These are phyloP conservation scores for Geopemphigus sp. DNA, from an alignment of 1,140 invertebrate genomes.

Conservation along the genomic window DNA sequence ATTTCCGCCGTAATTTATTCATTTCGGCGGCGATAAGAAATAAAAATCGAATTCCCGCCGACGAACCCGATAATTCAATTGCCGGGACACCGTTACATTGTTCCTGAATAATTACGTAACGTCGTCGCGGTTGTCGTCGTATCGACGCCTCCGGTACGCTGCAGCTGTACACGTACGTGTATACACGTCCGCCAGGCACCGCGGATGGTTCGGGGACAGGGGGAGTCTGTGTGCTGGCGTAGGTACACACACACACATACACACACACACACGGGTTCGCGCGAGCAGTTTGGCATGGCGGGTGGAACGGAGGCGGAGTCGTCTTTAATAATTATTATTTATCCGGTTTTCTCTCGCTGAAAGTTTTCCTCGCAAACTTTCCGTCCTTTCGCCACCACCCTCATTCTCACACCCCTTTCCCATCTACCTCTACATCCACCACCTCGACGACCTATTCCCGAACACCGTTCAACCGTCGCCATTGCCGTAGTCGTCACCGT, in stretches of 20 bases:
- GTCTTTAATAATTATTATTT: slow-evolving; percentile 48
- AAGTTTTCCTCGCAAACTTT: slow-evolving; percentile 41
- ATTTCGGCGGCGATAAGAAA: slow-evolving; percentile 5
- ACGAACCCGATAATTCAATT: slow-evolving; percentile 12
- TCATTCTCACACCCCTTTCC: too few relatives aligned
- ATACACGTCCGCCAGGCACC: background rate
- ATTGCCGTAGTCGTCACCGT: slow-evolving; percentile 11
- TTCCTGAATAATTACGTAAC: slow-evolving; percentile 24
- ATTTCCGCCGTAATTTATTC: background rate
- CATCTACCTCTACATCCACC: too few relatives aligned
- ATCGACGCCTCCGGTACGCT: too few relatives aligned
- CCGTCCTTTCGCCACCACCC: background rate
- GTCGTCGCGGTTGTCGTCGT: too few relatives aligned
- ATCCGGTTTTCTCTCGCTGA: slow-evolving; percentile 42
- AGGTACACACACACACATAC: too few relatives aligned
- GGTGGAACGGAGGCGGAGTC: background rate
- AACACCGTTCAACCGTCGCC: background rate
- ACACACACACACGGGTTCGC: too few relatives aligned
- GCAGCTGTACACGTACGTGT: background rate
- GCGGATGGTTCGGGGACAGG: too few relatives aligned
- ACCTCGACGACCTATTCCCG: too few relatives aligned
- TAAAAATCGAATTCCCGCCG: slow-evolving; percentile 13
- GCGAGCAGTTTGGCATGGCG: background rate
- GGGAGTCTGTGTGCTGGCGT: too few relatives aligned
- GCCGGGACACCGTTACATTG: slow-evolving; percentile 21